These are phyloP conservation scores for Ivindomyrus marchei DNA, from an alignment of 2,113 vertebrate genomes.

Conservation along the genomic window DNA sequence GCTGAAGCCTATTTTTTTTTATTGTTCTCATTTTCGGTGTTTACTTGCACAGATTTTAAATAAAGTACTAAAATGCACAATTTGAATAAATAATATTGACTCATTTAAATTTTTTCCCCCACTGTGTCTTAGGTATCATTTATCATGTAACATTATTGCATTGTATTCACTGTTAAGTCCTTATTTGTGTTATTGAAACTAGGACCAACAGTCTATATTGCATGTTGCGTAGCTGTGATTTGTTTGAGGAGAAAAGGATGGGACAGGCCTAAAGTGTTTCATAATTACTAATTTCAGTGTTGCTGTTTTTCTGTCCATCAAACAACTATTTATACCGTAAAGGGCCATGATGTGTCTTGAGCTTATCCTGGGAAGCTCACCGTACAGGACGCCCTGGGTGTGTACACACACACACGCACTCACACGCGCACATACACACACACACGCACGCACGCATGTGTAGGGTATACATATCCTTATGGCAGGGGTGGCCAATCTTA, in stretches of 20 bases:
- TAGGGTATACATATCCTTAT: background rate
- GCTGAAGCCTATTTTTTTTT: constrained; percentile 35
- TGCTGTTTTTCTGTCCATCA: background rate
- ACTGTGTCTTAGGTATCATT: background rate
- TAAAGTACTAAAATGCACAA: constrained; percentile 50
- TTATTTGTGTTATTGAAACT: background rate
- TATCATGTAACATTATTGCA: background rate
- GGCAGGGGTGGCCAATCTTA: no score
- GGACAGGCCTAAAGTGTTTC: background rate
- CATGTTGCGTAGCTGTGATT: background rate
- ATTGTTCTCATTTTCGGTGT: constrained; percentile 44
- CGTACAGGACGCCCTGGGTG: background rate
- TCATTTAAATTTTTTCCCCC: constrained; percentile 16
- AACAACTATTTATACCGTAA: background rate
- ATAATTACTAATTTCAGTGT: background rate
- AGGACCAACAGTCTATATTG: background rate
- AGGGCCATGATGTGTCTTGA: background rate
- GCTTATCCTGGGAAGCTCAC: background rate
- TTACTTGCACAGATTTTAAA: constrained; percentile 53
- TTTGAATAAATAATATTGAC: constrained; percentile 24
- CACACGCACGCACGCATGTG: background rate
- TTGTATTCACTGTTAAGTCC: background rate
- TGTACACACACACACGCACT: background rate
- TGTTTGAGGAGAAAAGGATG: background rate
- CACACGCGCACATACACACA: background rate